phyloP scores from a whole-genome alignment of 2,888 invertebrate genomes.

The Panorpa germanica region DNA sequence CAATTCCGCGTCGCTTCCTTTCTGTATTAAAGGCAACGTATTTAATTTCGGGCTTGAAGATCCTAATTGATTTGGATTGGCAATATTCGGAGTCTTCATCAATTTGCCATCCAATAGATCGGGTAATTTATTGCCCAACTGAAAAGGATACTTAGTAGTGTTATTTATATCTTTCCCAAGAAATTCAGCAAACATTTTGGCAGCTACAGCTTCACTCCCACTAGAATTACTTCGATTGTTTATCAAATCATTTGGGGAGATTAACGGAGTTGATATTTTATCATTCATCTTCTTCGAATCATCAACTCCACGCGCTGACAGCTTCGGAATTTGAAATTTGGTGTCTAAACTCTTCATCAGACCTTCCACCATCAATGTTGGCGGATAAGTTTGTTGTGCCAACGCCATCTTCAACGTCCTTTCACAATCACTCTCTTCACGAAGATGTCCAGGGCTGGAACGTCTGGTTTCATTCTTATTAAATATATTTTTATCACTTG shows the following conservation, averaged over 20 bases:
- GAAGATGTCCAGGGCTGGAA: conserved; percentile 41
- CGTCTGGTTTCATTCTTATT: conserved; percentile 38
- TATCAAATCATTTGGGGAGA: conserved; percentile 13
- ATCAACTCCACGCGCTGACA: conserved; percentile 36
- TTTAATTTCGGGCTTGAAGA: too few species aligned
- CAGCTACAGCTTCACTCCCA: too few species aligned
- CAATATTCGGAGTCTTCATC: too few species aligned
- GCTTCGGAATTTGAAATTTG: conserved; percentile 75
- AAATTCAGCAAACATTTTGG: too few species aligned
- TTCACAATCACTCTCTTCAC: conserved; percentile 43
- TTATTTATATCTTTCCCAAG: too few species aligned
- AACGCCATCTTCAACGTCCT: conserved; percentile 36
- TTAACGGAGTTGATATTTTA: conserved; percentile 22
- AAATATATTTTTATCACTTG: conserved; percentile 43
- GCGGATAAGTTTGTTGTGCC: conserved; percentile 36
- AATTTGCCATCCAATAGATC: too few species aligned
- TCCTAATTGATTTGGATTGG: too few species aligned
- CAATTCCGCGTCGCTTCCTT: too few species aligned
- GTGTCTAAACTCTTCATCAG: conserved; percentile 59
- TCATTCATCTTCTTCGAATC: conserved; percentile 22
- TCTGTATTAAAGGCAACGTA: too few species aligned
- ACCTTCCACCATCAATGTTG: conserved; percentile 48
- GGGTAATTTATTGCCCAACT: too few species aligned
- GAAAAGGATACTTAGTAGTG: too few species aligned
- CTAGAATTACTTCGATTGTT: too few species aligned